Base-by-base conservation (phyloP, 2,797 vertebrate genomes). In the Geotrypetes seraphini region DNA sequence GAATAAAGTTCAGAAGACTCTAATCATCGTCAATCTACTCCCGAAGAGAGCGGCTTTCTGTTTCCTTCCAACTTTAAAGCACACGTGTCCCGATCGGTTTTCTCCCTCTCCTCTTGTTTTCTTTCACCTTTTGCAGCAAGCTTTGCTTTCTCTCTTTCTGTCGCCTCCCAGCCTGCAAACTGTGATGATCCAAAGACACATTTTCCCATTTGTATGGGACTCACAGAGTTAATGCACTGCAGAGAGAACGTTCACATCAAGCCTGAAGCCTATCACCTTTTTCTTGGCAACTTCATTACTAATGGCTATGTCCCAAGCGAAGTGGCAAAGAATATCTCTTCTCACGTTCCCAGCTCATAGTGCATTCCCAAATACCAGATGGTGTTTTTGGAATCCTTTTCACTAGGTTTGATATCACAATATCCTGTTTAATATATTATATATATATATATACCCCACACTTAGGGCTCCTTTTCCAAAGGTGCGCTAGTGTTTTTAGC, bases 361-460 rank as follows among this genome's bases (percentile, higher is more conserved):
- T 77, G 74, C 71, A 72, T 79, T 81, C 80, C 82, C 84, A 88
- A 85, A 89, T 89, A 90, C 81, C 89, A 96, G 92, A 94, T 92
- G 88, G 89, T 76, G 84, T 87, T 91, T 90, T 90, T 91, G 89
- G 88, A 91, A 86, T 85, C 83, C 69, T 78, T 86, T 90, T 89
- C 84, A 84, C 71, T 75, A 81, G 84, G 78, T 80, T 77, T 84
- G 82, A 80, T 79, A 86, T 83, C 73, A 85, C 86, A 85, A 84
- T 79, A 83, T 82, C 84, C 84, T 60, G 77, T 76, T 85, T 84
- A 85, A 85, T n/a, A n/a, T 85, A 84, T 85, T 85, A 83, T 83
- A 85, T 84, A n/a, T n/a, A n/a, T n/a, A n/a, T n/a, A n/a, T n/a
- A n/a, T n/a, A n/a, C n/a, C n/a, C n/a, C n/a, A n/a, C n/a, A n/a